These are phyloP conservation scores for Lithobates sylvaticus DNA, from an alignment of 2,797 vertebrate species.

Conservation along the genomic window DNA sequence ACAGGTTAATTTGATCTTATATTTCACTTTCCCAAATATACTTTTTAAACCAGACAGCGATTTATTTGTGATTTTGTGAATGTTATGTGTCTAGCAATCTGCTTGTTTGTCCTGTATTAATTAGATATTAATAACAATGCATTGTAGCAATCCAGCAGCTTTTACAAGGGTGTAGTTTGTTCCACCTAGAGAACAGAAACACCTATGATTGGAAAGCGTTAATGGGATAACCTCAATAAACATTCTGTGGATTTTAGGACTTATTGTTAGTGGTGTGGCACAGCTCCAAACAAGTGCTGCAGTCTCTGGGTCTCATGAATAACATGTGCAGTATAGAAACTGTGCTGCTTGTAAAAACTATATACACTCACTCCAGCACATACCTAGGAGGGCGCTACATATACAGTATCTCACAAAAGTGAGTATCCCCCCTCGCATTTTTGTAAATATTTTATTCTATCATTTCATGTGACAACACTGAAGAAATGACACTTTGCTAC, in stretches of 20 bases:
- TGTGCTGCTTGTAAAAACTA: too few species aligned
- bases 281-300: neutral
- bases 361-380: too few species aligned
- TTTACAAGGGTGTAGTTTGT: conserved; percentile 53
- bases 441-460: too few species aligned
- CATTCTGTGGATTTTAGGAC: conserved; percentile 5
- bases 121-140: conserved; percentile 42
- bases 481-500: too few species aligned
- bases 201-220: conserved; percentile 41
- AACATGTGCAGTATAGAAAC: neutral
- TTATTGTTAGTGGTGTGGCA: neutral
- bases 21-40: too few species aligned
- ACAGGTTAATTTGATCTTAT: too few species aligned
- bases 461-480: too few species aligned
- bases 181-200: conserved; percentile 57
- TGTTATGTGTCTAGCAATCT: neutral
- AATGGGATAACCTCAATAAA: conserved; percentile 12
- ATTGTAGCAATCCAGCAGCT: conserved; percentile 16
- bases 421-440: too few species aligned
- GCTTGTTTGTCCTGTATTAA: conserved; percentile 24
- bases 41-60: neutral
- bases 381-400: too few species aligned
- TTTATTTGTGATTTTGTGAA: conserved; percentile 17
- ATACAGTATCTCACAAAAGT: too few species aligned
- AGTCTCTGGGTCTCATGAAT: neutral